A percentile compares a stretch with the other conserved stretches of the same genome.
phyloP scores from a whole-genome alignment of 2,113 vertebrate genomes.

The Gymnocephalus cernua region DNA sequence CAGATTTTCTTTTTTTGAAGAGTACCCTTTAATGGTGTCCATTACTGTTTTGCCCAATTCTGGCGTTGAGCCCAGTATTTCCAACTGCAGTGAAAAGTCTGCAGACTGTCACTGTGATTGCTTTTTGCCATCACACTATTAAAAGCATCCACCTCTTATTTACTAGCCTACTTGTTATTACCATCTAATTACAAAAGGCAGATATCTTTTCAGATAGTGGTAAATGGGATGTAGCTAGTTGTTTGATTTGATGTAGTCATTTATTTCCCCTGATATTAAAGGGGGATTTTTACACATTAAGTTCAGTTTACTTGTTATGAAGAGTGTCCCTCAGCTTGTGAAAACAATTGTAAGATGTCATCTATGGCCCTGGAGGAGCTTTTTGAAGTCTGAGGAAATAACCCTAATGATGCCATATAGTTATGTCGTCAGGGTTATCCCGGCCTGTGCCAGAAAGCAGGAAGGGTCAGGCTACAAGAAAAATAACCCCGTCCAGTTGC shows the following conservation, averaged over 20 bases:
- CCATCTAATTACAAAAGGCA: neutral
- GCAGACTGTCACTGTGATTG: neutral
- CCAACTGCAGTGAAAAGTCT: constrained; percentile 5
- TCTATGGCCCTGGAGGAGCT: too few species aligned
- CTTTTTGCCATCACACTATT: neutral
- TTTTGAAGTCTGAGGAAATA: too few species aligned
- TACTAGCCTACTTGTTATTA: neutral
- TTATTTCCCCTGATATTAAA: neutral
- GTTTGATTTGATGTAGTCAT: neutral
- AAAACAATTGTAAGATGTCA: too few species aligned
- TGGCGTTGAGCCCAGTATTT: constrained; percentile 33
- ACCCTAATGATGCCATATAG: neutral
- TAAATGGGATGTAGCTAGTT: neutral
- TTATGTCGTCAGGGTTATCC: neutral
- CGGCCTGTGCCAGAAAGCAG: neutral
- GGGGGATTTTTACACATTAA: neutral
- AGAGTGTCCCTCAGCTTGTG: too few species aligned
- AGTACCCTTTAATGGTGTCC: neutral
- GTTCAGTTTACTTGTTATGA: too few species aligned
- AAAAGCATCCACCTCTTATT: neutral
- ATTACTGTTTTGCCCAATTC: neutral
- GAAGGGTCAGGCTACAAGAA: neutral
- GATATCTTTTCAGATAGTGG: too few species aligned
- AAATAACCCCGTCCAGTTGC: neutral
- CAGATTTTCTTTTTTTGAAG: neutral